Conservation (phyloP, 2,888 invertebrate species). For the Herminia tarsipennalis region DNA sequence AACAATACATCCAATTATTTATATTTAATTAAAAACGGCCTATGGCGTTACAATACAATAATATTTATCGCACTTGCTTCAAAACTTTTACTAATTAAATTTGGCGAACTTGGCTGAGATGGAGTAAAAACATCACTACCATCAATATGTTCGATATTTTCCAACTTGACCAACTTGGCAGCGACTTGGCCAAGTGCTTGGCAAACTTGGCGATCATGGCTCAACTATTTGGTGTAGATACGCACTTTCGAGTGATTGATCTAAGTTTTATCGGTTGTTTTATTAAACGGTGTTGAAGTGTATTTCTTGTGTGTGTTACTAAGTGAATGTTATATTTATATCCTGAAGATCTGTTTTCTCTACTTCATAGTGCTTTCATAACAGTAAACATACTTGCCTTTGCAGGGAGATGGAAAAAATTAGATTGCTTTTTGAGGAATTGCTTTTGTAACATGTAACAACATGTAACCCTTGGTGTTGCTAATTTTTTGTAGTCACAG, state of each 20-base stretch:
- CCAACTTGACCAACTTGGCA: constrained; percentile 20
- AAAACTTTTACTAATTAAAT: constrained; percentile 42
- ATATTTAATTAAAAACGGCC: constrained; percentile 35
- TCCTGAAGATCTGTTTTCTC: no score
- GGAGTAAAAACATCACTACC: constrained; percentile 24
- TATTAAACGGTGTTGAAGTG: constrained; percentile 29
- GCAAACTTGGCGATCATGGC: constrained; percentile 28
- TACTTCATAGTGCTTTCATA: no score
- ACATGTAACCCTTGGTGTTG: no score
- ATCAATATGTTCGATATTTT: constrained; percentile 30
- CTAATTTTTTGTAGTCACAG: no score
- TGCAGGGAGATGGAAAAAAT: no score
- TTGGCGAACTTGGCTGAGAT: constrained; percentile 29
- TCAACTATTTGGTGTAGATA: constrained; percentile 37
- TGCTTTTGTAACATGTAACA: no score
- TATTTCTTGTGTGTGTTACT: not conserved
- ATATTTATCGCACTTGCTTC: constrained; percentile 36
- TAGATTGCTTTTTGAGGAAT: no score
- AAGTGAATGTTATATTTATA: not conserved
- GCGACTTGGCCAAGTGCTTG: constrained; percentile 18
- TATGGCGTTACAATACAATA: constrained; percentile 25
- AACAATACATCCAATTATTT: constrained; percentile 9
- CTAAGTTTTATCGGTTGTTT: constrained; percentile 39
- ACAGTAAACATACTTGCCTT: no score
- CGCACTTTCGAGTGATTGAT: constrained; percentile 42